These are phyloP conservation scores for Lagria hirta DNA, from an alignment of 2,888 invertebrate genomes.

Conservation along the genomic window DNA sequence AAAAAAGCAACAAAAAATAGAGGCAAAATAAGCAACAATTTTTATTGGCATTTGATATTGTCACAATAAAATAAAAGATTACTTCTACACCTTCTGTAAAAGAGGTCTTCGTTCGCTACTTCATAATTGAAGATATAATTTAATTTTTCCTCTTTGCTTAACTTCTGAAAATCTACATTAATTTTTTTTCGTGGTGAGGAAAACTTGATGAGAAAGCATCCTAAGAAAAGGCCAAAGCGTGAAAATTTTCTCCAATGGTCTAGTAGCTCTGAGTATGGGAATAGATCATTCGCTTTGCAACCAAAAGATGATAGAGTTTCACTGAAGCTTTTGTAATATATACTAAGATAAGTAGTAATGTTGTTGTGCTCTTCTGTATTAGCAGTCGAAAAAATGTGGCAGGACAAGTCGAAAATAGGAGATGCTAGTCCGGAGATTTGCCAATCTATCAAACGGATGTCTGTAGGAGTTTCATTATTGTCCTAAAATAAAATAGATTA, in stretches of 20 bases:
- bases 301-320: conserved; percentile 35
- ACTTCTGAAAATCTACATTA: neutral
- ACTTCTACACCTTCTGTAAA: neutral
- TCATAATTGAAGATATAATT: conserved; percentile 1
- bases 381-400: conserved; percentile 40
- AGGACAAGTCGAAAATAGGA: conserved; percentile 41
- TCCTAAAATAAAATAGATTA: neutral
- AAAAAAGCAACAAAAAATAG: no score
- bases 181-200: conserved; percentile 1
- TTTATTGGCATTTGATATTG: no score
- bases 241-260: conserved; percentile 42
- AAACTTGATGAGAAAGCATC: conserved; percentile 4
- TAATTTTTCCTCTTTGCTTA: neutral
- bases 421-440: conserved; percentile 35
- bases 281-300: conserved; percentile 39
- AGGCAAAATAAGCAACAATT: no score
- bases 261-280: conserved; percentile 37
- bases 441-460: conserved; percentile 37
- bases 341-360: conserved; percentile 37
- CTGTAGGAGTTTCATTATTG: conserved; percentile 13
- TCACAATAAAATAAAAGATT: no score
- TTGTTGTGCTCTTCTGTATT: conserved; percentile 35
- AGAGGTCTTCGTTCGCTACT: neutral
- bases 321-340: conserved; percentile 41
- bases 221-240: conserved; percentile 5